A percentile compares a stretch with the other conserved stretches of the same genome.
These are phyloP conservation scores for Drosophila kuntzei DNA, from an alignment of 2,888 invertebrate genomes.

Conservation along the genomic window DNA sequence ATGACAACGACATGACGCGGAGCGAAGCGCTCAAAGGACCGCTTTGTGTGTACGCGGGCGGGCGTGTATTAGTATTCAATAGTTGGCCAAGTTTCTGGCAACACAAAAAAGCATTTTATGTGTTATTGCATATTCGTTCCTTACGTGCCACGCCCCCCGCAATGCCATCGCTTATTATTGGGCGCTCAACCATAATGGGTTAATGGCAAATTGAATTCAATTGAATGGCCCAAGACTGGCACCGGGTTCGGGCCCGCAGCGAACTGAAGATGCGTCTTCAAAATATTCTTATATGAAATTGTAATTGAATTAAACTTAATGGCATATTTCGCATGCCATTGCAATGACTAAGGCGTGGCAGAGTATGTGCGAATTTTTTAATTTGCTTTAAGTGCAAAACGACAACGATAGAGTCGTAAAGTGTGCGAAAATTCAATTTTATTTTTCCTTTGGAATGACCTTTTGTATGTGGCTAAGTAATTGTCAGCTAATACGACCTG, in stretches of 20 bases:
- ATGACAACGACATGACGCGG: conserved; percentile 49
- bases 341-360: conserved; percentile 39
- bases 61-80: conserved; percentile 77
- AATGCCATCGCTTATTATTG: conserved; percentile 65
- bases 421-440: conserved; percentile 71
- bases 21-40: conserved; percentile 64
- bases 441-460: conserved; percentile 50
- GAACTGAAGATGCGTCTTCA: conserved; percentile 53
- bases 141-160: conserved; percentile 29
- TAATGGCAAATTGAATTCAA: conserved; percentile 81
- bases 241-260: neutral
- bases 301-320: conserved; percentile 83
- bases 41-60: conserved; percentile 68
- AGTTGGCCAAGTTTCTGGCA: conserved; percentile 64
- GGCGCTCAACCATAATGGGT: conserved; percentile 77
- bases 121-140: conserved; percentile 75
- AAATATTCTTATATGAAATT: conserved; percentile 63
- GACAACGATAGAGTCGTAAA: conserved; percentile 60
- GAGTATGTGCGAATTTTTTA: conserved; percentile 65
- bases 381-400: conserved; percentile 72
- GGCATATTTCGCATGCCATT: conserved; percentile 77
- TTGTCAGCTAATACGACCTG: conserved; percentile 56
- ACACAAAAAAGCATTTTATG: conserved; percentile 63
- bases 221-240: conserved; percentile 50
- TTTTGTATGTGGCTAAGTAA: conserved; percentile 55